These are phyloP conservation scores for Lithophane semibrunnea DNA, from an alignment of 2,888 invertebrate species.

Conservation along the genomic window DNA sequence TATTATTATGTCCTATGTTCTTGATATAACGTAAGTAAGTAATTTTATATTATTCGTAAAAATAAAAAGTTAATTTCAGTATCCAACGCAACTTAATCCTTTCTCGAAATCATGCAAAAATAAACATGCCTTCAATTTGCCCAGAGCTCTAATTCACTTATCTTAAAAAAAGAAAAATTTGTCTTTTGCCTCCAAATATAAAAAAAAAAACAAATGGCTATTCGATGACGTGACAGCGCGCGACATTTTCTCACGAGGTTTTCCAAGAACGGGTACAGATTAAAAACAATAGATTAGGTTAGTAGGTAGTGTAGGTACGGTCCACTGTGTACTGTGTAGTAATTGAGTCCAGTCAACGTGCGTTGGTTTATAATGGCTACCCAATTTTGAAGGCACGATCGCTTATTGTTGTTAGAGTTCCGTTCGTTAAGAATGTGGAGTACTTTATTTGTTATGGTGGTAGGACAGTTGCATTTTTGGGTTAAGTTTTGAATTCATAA, in stretches of 20 bases:
- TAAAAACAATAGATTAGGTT: constrained; percentile 59
- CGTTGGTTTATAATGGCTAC: constrained; percentile 54
- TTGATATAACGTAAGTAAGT: background rate
- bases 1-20: too few species aligned
- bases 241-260: constrained; percentile 57
- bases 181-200: background rate
- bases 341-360: constrained; percentile 45
- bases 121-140: too few species aligned
- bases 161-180: background rate
- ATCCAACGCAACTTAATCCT: background rate
- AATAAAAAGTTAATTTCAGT: too few species aligned
- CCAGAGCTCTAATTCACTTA: background rate
- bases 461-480: constrained; percentile 4
- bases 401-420: constrained; percentile 47
- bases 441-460: background rate
- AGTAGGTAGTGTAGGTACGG: constrained; percentile 63
- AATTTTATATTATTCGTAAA: too few species aligned
- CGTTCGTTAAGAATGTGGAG: constrained; percentile 50
- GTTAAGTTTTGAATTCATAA: background rate
- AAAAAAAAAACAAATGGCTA: constrained; percentile 38
- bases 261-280: constrained; percentile 52
- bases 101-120: background rate
- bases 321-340: constrained; percentile 34
- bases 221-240: constrained; percentile 32
- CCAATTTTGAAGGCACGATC: constrained; percentile 48